Base-by-base conservation (phyloP, 2,888 invertebrate species). In the Orthosia gothica region DNA sequence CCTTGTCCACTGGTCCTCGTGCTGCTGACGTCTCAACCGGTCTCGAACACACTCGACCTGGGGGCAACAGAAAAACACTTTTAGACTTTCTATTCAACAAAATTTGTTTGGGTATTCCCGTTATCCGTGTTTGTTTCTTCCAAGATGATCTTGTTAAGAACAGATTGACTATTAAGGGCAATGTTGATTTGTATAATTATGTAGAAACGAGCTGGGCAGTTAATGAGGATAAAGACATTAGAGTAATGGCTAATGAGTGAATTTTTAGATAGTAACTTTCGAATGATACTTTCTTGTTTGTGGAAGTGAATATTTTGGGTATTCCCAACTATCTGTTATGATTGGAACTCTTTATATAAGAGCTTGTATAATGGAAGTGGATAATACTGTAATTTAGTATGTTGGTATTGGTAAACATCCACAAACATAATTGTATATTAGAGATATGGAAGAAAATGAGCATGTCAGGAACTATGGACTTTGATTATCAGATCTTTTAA, bases 1-100 rank as follows among this genome's bases (percentile, higher is more conserved):
- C 79, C 76, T 55, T 73, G 69, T 78, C 64, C 74, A 74, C 79
- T 76, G 74, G 81, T 76, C 32, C 71, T 57, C 50, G 32, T 77
- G 64, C 62, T n/a, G 49, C 69, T 90, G 90, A 91, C 92, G 91
- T 91, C 92, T 72, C 59, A 80, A 90, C 83, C 79, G 85, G 87
- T 86, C 80, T 70, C 70, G 78, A 82, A 66, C 74, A 83, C 88
- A 88, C 85, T 89, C 88, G 81, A 91, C 85, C 93, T 93, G 93
- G 66, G 86, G 81, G 88, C 91, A 93, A 92, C 16, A 86, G 82
- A 85, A 89, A 88, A 79, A 58, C 74, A 77, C 70, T 67, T 74
- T 78, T 82, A 78, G 63, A 86, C 78, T 86, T 76, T 84, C 74
- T 79, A 81, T 78, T 84, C 52, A n/a, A 47, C 47, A 20, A 59